Percentiles rank a stretch among this genome's conserved stretches.
phyloP scores from a whole-genome alignment of 37 sponge, comb jelly and placozoan genomes.

The Geodia barretti region DNA sequence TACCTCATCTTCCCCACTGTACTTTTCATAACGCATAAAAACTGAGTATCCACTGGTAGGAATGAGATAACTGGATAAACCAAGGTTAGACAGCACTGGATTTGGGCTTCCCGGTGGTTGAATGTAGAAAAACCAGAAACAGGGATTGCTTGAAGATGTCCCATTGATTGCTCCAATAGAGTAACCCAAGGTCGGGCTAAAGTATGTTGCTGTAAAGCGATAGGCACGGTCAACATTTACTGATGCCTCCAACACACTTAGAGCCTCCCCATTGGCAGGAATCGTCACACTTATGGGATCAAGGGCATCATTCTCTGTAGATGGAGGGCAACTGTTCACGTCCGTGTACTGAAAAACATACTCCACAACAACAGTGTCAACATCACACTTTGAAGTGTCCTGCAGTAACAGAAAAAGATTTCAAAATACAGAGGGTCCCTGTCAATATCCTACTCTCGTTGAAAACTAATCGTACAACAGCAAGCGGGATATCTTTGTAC shows the following conservation, averaged over 20 bases:
- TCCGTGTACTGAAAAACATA: too few species aligned
- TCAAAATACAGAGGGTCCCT: too few species aligned
- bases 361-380: too few species aligned
- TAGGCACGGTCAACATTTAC: background rate
- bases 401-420: too few species aligned
- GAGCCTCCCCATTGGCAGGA: background rate
- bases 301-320: too few species aligned
- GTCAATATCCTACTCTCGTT: too few species aligned
- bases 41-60: conserved; percentile 3
- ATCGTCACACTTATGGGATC: background rate
- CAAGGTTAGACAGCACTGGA: background rate
- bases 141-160: background rate
- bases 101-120: background rate
- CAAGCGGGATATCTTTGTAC: too few species aligned
- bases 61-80: background rate
- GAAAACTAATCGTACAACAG: too few species aligned
- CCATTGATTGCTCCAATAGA: conserved; percentile 7
- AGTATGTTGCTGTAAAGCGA: background rate
- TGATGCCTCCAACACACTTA: background rate
- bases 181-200: background rate
- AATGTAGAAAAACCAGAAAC: conserved; percentile 11
- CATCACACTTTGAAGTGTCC: too few species aligned
- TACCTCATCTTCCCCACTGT: too few species aligned
- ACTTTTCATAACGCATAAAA: too few species aligned
- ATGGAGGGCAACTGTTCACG: too few species aligned